Base-by-base conservation (phyloP, 2,888 invertebrate genomes). In the Iselma pallidipennis region DNA sequence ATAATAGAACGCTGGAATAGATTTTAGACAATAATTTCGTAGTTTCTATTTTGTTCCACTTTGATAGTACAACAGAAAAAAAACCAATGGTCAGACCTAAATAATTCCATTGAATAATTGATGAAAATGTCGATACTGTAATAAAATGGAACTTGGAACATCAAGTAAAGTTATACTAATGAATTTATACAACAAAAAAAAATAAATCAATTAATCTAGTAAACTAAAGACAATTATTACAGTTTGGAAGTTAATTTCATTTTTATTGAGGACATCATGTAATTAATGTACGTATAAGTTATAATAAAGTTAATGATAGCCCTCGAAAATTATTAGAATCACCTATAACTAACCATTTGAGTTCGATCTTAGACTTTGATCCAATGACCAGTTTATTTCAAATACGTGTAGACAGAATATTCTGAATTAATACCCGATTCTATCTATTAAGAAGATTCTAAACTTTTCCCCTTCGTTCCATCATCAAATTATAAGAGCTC, bases 401-500 rank as follows among this genome's bases (percentile, higher is more conserved):
- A 45, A n/a, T n/a, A n/a, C n/a, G n/a, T n/a, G n/a, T 45, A 45
- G 12, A 21, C 12, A 1, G 10, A 45, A 45, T 23, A 45, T 45
- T 45, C 45, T 21, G 21, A 37, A 37, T 37, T 37, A 37, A 3
- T 42, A n/a, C 2, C 42, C 6, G 16, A 37, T 37, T 42, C 42
- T 42, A 2, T 42, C 42, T 42, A 23, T 45, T 23, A 45, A 45
- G 19, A n/a, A 12, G 23, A 12, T 42, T 2, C 9, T 9, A 10
- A 12, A 23, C 10, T 21, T 45, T 23, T 3, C 21, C 19, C 19
- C n/a, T 12, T 1, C 21, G 23, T 45, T 31, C 1, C 12, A 45
- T 45, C 45, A 45, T 45, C 45, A 45, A 45, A 50, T 29, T 29
- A 31, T 50, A 29, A 50, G n/a, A 50, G 50, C 29, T 45, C 42